phyloP scores from a whole-genome alignment of 2,888 invertebrate genomes.

The Danaus chrysippus region DNA sequence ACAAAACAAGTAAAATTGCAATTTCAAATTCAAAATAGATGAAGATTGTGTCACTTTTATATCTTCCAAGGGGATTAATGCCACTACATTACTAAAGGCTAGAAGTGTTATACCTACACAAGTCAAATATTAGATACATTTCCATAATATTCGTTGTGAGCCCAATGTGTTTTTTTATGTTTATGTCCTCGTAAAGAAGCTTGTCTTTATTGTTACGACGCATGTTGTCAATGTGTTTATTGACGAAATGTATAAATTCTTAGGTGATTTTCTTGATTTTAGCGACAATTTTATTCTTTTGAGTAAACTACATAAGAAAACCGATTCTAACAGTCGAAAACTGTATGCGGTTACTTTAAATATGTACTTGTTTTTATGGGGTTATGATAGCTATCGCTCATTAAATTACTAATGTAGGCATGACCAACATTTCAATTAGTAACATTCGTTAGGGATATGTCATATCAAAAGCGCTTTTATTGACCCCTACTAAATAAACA shows the following conservation, averaged over 20 bases:
- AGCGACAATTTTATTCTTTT: no score
- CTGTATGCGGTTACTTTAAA: neutral
- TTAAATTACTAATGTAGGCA: constrained; percentile 14
- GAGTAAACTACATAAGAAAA: no score
- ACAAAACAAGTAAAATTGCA: no score
- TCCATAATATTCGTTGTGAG: constrained; percentile 63
- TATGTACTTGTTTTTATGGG: constrained; percentile 4
- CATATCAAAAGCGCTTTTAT: constrained; percentile 27
- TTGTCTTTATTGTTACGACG: constrained; percentile 63
- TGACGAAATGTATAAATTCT: constrained; percentile 27
- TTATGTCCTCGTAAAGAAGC: constrained; percentile 68
- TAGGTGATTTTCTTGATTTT: no score
- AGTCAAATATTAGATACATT: constrained; percentile 64
- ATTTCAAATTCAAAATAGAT: neutral
- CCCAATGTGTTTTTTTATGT: constrained; percentile 74
- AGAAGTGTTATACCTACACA: constrained; percentile 72
- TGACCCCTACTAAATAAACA: constrained; percentile 29
- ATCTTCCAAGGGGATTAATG: constrained; percentile 76
- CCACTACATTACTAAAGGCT: constrained; percentile 60
- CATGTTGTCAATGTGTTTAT: constrained; percentile 65
- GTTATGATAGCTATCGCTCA: constrained; percentile 10
- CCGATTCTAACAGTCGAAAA: no score
- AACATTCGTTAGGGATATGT: constrained; percentile 23
- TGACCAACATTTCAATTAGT: constrained; percentile 27
- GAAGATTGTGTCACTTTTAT: constrained; percentile 54